Base-by-base conservation (phyloP, 1,140 invertebrate genomes). In the Schlechtendalia chinensis region DNA sequence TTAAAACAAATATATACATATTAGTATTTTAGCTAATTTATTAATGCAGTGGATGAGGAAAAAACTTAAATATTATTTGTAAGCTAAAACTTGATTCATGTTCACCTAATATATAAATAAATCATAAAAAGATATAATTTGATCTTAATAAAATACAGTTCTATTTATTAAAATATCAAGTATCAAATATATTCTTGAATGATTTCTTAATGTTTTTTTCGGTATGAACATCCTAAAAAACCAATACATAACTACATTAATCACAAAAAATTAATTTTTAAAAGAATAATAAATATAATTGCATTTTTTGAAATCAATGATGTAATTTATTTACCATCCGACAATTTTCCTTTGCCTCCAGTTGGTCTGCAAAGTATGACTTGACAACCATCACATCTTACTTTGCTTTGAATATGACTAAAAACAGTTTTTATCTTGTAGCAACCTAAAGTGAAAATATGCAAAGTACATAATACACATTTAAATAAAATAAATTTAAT, bases 351-450 rank as follows among this genome's bases (percentile, higher is more conserved):
- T 88, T 97, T 96, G 83, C 98, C 98, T 84, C 98, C 98, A 83
- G 98, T 99, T 59, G 98, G 96, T 86, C 98, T 97, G 88, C 98
- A 99, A 82, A 99, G 89, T 85, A 99, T 97, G 81, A 96, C 98
- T 77, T 95, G 94, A 87, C 98, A 99, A 82, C 97, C 97, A 83
- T 96, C 95, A 89, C 98, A 99, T 84, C 97, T 93, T 50, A 99
- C 97, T 81, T 97, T 96, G 84, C 93, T 96, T 87, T 99, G 97
- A 67, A 98, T 97, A 89, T 99, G 98, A 86, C 95, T 98, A 87
- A 99, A 99, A 83, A 99, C 97, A 81, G 97, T 99, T 84, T 96
- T 99, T 83, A 99, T 99, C 86, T 97, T 98, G 87, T 98, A 98
- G 87, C 98, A 99, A 81, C 96, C 91, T 79, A 29, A 27, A 58